Evolutionary conservation across 1,140 invertebrate species (phyloP), one percentile per base, ranked within the genome.

Genomic region (Fopius arisanus): DNA sequence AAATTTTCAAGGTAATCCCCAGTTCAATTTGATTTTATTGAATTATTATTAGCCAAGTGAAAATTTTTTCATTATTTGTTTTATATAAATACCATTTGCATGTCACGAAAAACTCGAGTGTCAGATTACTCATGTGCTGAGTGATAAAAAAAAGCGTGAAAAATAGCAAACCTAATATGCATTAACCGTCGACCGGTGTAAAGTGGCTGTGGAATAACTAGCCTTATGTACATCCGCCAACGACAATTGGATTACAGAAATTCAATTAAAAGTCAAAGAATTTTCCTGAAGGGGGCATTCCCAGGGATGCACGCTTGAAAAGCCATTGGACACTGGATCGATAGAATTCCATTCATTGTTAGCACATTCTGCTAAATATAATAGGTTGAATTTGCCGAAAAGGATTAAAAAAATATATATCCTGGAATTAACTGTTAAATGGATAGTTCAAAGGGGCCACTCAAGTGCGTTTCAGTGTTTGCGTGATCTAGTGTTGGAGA

Each of bases 241-340:
- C 75, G 78, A 72, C 81, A 84, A 86, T 83, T 82, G 79, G 83
- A 86, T 86, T 84, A 83, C 76, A 75, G 76, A 83, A 84, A 85
- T 84, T 86, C 83, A 83, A 86, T 85, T 83, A 86, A 80, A 79
- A 82, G 77, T 75, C 78, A 77, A 81, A 82, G 80, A 84, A 84
- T 83, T 80, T 80, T 79, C 80, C 70, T 1, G 23, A 59, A 76
- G 62, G 73, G 70, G 74, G 77, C 78, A 80, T 79, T 80, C 80
- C 77, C 77, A 80, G 78, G 78, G 78, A 74, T 79, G 77, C 77
- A 51, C 72, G 41, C 31, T 21, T 28, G 28, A 65, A 65, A 65
- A 65, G 28, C 29, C 19, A 21, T 26, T 31, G 62, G 28, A 16
- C 28, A 31, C n/a, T 65, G n/a, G 14, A 31, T 65, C 29, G 62